These are phyloP conservation scores for Brachylomia viminalis DNA, from an alignment of 2,888 invertebrate genomes.

Conservation along the genomic window DNA sequence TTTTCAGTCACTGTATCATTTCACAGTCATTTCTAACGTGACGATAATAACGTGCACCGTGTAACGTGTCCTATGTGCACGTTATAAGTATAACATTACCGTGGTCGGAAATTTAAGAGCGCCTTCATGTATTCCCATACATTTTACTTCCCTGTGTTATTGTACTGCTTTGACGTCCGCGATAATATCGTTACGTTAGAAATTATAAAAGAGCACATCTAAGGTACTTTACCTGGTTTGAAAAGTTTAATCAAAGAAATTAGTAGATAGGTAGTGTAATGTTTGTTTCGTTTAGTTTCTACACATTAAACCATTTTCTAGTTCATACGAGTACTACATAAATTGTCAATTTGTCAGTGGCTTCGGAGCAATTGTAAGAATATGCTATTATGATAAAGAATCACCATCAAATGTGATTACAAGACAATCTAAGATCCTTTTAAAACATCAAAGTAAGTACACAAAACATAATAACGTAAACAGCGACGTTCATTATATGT, in stretches of 20 bases:
- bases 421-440: constrained; percentile 46
- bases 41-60: neutral
- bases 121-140: neutral
- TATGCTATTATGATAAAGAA: neutral
- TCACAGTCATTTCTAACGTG: neutral
- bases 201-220: neutral
- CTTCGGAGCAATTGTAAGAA: neutral
- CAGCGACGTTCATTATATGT: constrained; percentile 71
- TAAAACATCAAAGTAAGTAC: constrained; percentile 60
- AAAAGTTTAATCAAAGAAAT: neutral
- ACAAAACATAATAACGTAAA: constrained; percentile 50
- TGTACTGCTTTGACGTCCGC: neutral
- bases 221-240: neutral
- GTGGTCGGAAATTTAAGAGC: neutral
- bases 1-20: neutral
- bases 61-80: neutral
- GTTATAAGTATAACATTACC: neutral
- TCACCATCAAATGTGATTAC: constrained; percentile 26
- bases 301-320: neutral
- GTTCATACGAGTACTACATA: no score
- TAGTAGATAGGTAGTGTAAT: neutral
- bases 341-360: neutral
- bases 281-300: no score
- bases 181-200: neutral
- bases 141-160: neutral